phyloP scores from a whole-genome alignment of 1,140 invertebrate species.

The Paralvinella palmiformis region DNA sequence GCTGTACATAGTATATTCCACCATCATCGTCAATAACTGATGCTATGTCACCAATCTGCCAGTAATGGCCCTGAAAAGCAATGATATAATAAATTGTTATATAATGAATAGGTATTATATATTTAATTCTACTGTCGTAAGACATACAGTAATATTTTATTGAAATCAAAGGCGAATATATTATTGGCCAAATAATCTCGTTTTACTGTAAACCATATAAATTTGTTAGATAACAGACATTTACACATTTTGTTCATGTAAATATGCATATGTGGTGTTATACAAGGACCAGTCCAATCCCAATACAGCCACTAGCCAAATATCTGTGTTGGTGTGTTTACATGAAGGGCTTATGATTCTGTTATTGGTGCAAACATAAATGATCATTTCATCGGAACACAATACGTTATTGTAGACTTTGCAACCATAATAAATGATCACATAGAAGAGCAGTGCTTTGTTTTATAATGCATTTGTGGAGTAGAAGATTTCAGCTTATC shows the following conservation, averaged over 20 bases:
- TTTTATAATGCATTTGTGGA: too few relatives aligned
- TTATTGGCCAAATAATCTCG: not conserved
- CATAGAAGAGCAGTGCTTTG: too few relatives aligned
- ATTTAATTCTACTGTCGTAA: not conserved
- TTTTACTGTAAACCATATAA: not conserved
- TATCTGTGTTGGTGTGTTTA: too few relatives aligned
- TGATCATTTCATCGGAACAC: too few relatives aligned
- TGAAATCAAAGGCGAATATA: not conserved
- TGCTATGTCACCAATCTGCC: slow-evolving; percentile 85
- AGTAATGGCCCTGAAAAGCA: slow-evolving; percentile 62
- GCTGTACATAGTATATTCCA: slow-evolving; percentile 80
- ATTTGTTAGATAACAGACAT: slow-evolving; percentile 7
- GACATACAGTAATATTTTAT: not conserved
- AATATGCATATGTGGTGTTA: slow-evolving; percentile 8
- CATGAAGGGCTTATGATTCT: too few relatives aligned
- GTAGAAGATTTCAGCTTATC: too few relatives aligned
- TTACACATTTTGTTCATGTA: slow-evolving; percentile 18
- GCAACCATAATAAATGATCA: too few relatives aligned
- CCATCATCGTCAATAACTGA: slow-evolving; percentile 72
- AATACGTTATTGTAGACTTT: too few relatives aligned
- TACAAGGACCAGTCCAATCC: too few relatives aligned
- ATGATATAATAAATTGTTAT: not conserved
- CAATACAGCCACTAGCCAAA: too few relatives aligned
- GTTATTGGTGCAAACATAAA: too few relatives aligned
- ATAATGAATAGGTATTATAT: not conserved